phyloP scores from a whole-genome alignment of 92 coral and sea anemone species.

The Zoanthus solanderi region DNA sequence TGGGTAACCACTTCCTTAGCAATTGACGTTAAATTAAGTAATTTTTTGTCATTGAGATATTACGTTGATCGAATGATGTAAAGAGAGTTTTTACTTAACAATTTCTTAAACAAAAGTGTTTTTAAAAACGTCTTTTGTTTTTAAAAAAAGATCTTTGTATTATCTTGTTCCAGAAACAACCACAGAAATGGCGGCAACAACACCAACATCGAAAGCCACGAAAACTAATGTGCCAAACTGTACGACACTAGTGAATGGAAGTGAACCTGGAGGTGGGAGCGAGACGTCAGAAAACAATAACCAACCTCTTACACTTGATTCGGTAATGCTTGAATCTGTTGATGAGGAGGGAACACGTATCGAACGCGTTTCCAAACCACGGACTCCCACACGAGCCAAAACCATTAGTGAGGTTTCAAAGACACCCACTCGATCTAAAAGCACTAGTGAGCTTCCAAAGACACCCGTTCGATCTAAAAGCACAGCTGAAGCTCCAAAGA shows the following conservation, averaged over 20 bases:
- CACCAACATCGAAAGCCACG: background rate
- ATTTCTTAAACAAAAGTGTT: too few species aligned
- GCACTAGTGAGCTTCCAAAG: background rate
- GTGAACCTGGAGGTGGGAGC: background rate
- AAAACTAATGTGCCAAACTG: background rate
- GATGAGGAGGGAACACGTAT: background rate
- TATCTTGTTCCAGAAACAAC: background rate
- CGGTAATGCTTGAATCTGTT: conserved; percentile 10
- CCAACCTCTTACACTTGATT: conserved; percentile 14
- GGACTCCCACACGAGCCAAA: background rate
- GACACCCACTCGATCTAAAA: background rate
- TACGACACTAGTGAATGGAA: background rate
- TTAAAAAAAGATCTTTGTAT: too few species aligned
- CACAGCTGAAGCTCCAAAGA: background rate
- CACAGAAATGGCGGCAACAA: conserved; percentile 16
- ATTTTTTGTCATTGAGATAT: too few species aligned
- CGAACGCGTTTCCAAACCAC: background rate
- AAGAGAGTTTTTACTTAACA: too few species aligned
- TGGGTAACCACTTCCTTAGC: too few species aligned
- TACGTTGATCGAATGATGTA: too few species aligned
- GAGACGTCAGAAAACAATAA: conserved; percentile 7
- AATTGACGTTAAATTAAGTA: too few species aligned
- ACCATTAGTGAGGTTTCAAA: background rate
- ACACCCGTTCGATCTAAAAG: background rate
- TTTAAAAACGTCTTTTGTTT: too few species aligned